Evolutionary conservation across 1,140 invertebrate genomes (phyloP).

Genomic region (Adoxophyes honmai): DNA sequence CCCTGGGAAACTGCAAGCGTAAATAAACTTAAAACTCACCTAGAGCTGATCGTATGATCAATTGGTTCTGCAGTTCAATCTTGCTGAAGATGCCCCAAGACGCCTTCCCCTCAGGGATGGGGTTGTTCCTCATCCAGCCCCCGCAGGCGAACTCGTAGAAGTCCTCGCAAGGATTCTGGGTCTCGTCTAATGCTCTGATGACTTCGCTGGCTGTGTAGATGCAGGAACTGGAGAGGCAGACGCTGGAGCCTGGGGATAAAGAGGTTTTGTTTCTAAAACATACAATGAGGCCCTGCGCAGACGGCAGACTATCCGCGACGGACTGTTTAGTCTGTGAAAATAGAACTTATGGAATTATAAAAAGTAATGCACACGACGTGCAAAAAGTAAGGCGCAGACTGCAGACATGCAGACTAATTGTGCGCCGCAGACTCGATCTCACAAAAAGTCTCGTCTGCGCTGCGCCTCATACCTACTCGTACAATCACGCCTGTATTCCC

Average conservation of each 20-base stretch:
- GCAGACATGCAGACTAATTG: too few species aligned
- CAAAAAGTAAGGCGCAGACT: too few species aligned
- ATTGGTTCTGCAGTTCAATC: slow-evolving; percentile 93
- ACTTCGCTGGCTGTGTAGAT: slow-evolving; percentile 92
- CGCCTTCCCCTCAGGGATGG: slow-evolving; percentile 94
- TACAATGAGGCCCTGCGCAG: too few species aligned
- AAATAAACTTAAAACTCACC: slow-evolving; percentile 75
- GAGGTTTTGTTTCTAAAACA: background rate
- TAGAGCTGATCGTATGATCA: slow-evolving; percentile 93
- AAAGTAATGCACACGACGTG: too few species aligned
- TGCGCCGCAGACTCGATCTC: too few species aligned
- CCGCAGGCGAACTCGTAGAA: slow-evolving; percentile 97
- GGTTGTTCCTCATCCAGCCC: slow-evolving; percentile 94
- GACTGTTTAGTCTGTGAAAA: too few species aligned
- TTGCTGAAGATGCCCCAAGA: slow-evolving; percentile 97
- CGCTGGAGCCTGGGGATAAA: slow-evolving; percentile 41
- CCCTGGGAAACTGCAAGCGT: too few species aligned
- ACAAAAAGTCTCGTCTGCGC: too few species aligned
- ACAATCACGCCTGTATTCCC: too few species aligned
- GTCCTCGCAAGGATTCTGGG: slow-evolving; percentile 93
- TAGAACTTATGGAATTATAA: too few species aligned
- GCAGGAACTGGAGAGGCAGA: slow-evolving; percentile 89
- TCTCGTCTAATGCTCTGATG: slow-evolving; percentile 88
- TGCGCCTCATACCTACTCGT: too few species aligned
- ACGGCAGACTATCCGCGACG: too few species aligned